A percentile compares a stretch with the other conserved stretches of the same genome.
These are phyloP conservation scores for Pollachius pollachius DNA, from an alignment of 2,113 vertebrate species.

Conservation along the genomic window DNA sequence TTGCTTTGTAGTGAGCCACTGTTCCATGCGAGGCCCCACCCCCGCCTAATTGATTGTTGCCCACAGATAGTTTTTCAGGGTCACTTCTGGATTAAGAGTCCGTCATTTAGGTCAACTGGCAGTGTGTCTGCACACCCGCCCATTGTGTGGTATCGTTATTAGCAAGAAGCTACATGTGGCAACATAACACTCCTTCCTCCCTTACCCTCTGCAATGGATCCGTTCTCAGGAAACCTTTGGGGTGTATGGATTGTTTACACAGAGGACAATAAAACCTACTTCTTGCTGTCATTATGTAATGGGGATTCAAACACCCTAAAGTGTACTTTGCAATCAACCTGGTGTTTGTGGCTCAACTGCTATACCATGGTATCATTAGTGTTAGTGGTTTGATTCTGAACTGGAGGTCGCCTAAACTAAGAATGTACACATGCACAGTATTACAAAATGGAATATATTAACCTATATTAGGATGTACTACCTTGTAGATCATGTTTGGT, in stretches of 20 bases:
- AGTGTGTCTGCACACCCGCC: constrained; percentile 45
- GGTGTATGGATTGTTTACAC: constrained; percentile 8
- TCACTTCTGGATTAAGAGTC: constrained; percentile 56
- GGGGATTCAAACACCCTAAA: too few species aligned
- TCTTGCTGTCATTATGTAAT: too few species aligned
- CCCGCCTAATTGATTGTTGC: not conserved
- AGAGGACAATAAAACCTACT: too few species aligned
- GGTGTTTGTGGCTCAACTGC: too few species aligned
- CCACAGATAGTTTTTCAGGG: constrained; percentile 41
- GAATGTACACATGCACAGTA: too few species aligned
- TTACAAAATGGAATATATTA: too few species aligned
- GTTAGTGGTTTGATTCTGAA: too few species aligned
- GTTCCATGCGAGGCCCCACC: constrained; percentile 1
- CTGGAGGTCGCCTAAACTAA: too few species aligned
- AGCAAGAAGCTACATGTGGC: constrained; percentile 45
- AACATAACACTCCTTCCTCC: constrained; percentile 13
- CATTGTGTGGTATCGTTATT: constrained; percentile 49
- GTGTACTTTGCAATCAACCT: too few species aligned
- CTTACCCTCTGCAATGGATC: not conserved
- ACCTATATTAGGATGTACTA: too few species aligned
- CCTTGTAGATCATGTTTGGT: not conserved
- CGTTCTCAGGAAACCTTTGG: not conserved
- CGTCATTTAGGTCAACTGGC: constrained; percentile 60
- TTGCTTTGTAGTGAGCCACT: constrained; percentile 4
- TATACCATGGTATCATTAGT: too few species aligned